Evolutionary conservation across 2,113 vertebrate species (phyloP).

Genomic region (Ptyas mucosa): DNA sequence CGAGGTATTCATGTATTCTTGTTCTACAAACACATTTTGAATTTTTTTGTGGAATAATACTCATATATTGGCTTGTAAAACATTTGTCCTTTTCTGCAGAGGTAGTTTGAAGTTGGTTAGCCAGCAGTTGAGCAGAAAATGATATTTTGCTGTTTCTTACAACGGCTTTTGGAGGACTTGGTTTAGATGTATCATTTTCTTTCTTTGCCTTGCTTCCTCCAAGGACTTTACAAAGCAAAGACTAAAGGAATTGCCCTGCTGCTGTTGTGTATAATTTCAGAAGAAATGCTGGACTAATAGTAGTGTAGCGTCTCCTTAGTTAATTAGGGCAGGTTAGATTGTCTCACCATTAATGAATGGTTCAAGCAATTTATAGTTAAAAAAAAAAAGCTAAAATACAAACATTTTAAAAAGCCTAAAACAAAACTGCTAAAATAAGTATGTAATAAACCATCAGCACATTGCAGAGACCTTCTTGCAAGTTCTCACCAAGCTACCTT

Average conservation of each 20-base stretch:
- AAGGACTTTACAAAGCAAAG: neutral
- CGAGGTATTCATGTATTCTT: slow-evolving; percentile 79
- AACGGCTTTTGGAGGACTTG: neutral
- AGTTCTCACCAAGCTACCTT: neutral
- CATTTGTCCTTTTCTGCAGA: slow-evolving; percentile 20
- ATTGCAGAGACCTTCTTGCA: neutral
- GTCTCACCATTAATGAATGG: neutral
- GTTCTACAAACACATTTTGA: slow-evolving; percentile 27
- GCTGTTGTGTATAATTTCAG: neutral
- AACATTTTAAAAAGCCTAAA: neutral
- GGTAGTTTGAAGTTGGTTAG: neutral
- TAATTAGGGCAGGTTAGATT: neutral
- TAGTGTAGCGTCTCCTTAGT: neutral
- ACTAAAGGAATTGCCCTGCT: neutral
- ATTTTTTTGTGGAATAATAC: slow-evolving; percentile 42
- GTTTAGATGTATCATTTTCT: neutral
- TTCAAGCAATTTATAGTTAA: neutral
- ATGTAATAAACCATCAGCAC: neutral
- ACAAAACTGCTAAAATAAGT: neutral
- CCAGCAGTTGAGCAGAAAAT: neutral
- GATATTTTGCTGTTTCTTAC: neutral
- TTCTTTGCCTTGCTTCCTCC: neutral
- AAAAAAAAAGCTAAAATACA: neutral
- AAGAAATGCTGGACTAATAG: neutral
- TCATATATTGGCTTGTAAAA: slow-evolving; percentile 31